Conservation (phyloP, 2,113 vertebrate species). For the Perca schrenkii region DNA sequence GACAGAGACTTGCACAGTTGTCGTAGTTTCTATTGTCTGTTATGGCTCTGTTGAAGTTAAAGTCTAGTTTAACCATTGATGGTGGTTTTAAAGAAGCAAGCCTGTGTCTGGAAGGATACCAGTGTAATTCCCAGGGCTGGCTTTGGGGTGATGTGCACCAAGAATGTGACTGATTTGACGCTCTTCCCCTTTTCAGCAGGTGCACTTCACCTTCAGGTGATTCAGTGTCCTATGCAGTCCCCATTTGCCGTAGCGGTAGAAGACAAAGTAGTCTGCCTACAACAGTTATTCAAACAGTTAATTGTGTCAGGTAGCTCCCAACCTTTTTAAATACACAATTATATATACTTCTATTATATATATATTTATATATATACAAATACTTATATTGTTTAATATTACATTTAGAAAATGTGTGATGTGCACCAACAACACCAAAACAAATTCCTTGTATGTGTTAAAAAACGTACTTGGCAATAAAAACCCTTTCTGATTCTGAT, state of each 20-base stretch:
- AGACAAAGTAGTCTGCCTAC: slow-evolving; percentile 3
- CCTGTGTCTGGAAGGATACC: background rate
- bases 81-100: background rate
- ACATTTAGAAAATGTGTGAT: too few relatives aligned
- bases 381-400: too few relatives aligned
- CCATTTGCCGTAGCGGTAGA: background rate
- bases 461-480: too few relatives aligned
- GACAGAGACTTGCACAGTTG: too few relatives aligned
- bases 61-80: background rate
- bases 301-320: slow-evolving; percentile 6
- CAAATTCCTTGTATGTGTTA: too few relatives aligned
- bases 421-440: too few relatives aligned
- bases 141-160: background rate
- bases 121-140: background rate
- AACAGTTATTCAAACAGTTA: background rate
- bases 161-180: background rate
- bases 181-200: background rate
- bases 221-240: slow-evolving; percentile 1
- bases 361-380: too few relatives aligned
- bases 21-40: background rate
- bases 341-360: too few relatives aligned
- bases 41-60: background rate
- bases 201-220: slow-evolving; percentile 9
- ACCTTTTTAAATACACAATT: background rate
- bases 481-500: too few relatives aligned